Evolutionary conservation across 2,888 invertebrate genomes (phyloP).

Genomic region (Acanthosoma haemorrhoidale): DNA sequence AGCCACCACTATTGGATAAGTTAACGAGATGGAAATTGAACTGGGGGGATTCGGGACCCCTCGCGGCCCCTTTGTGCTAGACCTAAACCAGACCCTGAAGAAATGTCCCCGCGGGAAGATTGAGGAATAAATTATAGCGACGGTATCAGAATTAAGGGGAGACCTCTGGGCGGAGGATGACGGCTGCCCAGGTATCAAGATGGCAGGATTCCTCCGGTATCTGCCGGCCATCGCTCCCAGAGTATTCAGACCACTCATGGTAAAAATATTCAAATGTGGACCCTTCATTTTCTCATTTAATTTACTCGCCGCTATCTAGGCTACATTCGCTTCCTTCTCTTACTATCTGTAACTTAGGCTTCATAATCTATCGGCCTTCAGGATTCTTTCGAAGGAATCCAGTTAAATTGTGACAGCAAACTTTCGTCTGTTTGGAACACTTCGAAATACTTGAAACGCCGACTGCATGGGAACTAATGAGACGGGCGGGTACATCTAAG

Average conservation of each 20-base stretch:
- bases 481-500: too few species aligned
- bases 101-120: neutral
- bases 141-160: neutral
- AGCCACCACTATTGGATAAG: too few species aligned
- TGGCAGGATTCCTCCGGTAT: neutral
- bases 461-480: too few species aligned
- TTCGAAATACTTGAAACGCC: too few species aligned
- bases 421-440: too few species aligned
- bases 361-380: neutral
- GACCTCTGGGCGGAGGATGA: neutral
- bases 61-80: too few species aligned
- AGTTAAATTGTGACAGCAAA: too few species aligned
- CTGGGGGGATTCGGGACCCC: too few species aligned
- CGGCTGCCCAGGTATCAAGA: neutral
- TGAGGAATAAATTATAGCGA: neutral
- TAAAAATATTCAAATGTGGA: neutral
- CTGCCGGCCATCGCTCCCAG: neutral
- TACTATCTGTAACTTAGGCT: neutral
- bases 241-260: neutral
- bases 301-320: neutral
- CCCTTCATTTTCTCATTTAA: neutral
- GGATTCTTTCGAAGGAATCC: neutral
- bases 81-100: too few species aligned
- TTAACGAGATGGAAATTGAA: too few species aligned
- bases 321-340: neutral